These are phyloP conservation scores for Lepidothrix coronata DNA, from an alignment of 2,113 vertebrate species.

Conservation along the genomic window DNA sequence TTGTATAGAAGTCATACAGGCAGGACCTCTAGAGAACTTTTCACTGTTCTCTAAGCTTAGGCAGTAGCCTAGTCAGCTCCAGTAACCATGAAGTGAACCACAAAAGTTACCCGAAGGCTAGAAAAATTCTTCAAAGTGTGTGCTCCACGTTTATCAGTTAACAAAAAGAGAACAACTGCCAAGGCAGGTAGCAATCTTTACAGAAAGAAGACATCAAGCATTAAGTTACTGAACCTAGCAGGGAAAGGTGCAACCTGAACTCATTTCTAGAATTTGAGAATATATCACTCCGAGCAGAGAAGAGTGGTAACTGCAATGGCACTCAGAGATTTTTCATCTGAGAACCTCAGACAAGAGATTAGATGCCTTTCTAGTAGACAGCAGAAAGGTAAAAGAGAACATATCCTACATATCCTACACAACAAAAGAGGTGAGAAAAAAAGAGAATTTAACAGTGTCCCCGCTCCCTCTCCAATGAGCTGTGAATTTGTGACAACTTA, in stretches of 20 bases:
- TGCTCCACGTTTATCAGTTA: neutral
- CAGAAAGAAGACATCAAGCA: neutral
- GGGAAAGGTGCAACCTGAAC: neutral
- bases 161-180: neutral
- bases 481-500: neutral
- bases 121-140: neutral
- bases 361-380: neutral
- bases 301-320: neutral
- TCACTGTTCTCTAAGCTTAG: neutral
- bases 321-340: neutral
- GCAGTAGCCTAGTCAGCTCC: neutral
- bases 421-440: neutral
- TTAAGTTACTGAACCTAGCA: neutral
- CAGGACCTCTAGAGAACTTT: neutral
- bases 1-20: neutral
- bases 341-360: neutral
- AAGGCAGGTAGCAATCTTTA: neutral
- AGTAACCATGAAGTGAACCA: neutral
- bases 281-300: neutral
- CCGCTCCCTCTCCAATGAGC: neutral
- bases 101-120: neutral
- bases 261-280: neutral
- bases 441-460: neutral
- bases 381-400: neutral
- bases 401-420: neutral